phyloP scores from a whole-genome alignment of 2,113 vertebrate genomes.

The Corvus hawaiiensis region DNA sequence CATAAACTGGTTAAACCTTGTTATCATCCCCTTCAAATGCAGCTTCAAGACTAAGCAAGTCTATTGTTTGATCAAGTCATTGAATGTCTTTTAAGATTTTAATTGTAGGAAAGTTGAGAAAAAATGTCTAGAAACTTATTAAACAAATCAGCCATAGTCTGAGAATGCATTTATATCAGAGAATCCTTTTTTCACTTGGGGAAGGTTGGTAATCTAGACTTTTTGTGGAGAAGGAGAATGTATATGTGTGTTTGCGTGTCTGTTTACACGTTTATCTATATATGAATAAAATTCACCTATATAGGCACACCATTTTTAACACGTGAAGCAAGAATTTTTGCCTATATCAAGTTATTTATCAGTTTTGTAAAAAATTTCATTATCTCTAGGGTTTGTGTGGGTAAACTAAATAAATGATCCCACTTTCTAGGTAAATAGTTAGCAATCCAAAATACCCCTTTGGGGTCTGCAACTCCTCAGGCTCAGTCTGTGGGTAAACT shows the following conservation, averaged over 20 bases:
- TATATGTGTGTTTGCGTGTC: accelerated
- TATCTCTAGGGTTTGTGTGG: neutral
- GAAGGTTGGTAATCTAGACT: neutral
- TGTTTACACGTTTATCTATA: neutral
- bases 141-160: neutral
- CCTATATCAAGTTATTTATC: neutral
- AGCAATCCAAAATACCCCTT: neutral
- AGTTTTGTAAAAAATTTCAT: neutral
- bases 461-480: neutral
- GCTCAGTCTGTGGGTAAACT: neutral
- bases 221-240: neutral
- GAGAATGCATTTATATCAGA: neutral
- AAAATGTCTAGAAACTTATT: neutral
- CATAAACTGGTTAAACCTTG: neutral
- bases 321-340: neutral
- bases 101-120: neutral
- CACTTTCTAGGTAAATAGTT: neutral
- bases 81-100: neutral
- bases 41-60: neutral
- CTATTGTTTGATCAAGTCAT: neutral
- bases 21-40: neutral
- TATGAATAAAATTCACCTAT: neutral
- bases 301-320: neutral
- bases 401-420: neutral
- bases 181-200: neutral